Conservation (phyloP, 1,140 invertebrate genomes). For the Zaprionus inermis region DNA sequence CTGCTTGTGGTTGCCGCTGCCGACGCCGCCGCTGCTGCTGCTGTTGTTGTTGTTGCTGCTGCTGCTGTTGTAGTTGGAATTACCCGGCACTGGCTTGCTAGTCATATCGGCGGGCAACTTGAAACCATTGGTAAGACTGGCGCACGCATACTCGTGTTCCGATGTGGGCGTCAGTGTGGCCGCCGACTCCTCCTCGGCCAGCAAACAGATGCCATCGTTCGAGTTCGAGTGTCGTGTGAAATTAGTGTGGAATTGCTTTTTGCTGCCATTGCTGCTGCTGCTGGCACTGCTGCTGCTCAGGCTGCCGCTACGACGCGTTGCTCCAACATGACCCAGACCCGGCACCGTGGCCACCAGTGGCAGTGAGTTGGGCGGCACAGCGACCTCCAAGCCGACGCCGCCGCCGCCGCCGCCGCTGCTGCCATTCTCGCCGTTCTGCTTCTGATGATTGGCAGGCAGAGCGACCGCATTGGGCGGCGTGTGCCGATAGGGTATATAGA, state of each 20-base stretch:
- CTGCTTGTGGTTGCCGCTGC: constrained; percentile 24
- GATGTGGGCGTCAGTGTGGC: constrained; percentile 78
- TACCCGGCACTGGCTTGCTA: constrained; percentile 32
- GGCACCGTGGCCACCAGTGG: constrained; percentile 65
- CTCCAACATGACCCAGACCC: constrained; percentile 43
- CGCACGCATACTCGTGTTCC: constrained; percentile 67
- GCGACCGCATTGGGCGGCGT: constrained; percentile 73
- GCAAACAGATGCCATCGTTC: constrained; percentile 78
- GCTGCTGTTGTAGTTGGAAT: constrained; percentile 39
- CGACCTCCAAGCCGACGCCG: constrained; percentile 46
- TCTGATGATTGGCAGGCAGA: constrained; percentile 33
- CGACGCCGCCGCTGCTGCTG: constrained; percentile 1
- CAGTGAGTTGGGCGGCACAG: constrained; percentile 71
- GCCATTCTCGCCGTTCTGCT: constrained; percentile 64
- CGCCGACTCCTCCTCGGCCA: constrained; percentile 79
- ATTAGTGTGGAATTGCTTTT: constrained; percentile 77
- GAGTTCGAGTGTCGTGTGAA: constrained; percentile 79
- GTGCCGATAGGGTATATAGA: constrained; percentile 77
- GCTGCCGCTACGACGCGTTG: constrained; percentile 62
- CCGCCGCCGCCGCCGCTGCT: constrained; percentile 18
- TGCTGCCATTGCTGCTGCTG: constrained; percentile 67
- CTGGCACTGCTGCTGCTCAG: constrained; percentile 75
- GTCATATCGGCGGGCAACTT: constrained; percentile 68
- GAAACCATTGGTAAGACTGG: constrained; percentile 72
- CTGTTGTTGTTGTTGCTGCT: constrained; percentile 36